Evolutionary conservation across 2,113 vertebrate species (phyloP).

Genomic region (Notechis scutatus): DNA sequence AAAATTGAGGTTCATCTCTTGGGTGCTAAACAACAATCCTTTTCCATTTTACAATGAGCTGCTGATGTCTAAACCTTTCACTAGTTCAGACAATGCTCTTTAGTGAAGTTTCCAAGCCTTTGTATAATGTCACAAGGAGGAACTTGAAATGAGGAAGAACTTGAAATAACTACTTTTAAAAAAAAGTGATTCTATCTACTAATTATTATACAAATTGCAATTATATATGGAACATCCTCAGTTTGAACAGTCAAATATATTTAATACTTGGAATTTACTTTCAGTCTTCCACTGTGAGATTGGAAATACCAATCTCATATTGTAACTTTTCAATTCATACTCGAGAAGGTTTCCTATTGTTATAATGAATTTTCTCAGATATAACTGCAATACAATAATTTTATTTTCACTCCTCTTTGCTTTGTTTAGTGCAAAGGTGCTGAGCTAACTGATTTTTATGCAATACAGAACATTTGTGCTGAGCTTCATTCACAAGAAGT

Average conservation of each 20-base stretch:
- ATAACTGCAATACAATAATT: neutral
- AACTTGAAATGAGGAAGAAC: neutral
- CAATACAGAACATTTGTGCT: neutral
- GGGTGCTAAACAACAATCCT: neutral
- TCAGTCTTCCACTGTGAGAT: neutral
- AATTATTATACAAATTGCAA: neutral
- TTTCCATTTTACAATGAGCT: neutral
- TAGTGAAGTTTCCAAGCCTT: neutral
- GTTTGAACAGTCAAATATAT: neutral
- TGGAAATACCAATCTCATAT: neutral
- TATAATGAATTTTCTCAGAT: neutral
- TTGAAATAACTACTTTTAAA: neutral
- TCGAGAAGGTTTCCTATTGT: neutral
- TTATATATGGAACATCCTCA: neutral
- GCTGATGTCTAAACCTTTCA: neutral
- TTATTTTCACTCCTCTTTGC: neutral
- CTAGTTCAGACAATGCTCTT: neutral
- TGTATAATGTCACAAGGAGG: neutral
- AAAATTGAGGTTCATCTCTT: neutral
- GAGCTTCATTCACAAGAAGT: neutral
- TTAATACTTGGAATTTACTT: neutral
- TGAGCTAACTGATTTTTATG: neutral
- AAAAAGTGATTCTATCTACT: neutral
- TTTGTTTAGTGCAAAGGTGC: neutral
- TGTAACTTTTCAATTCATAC: neutral